Conservation (phyloP, 2,113 vertebrate genomes). For the Smithornis capensis region DNA sequence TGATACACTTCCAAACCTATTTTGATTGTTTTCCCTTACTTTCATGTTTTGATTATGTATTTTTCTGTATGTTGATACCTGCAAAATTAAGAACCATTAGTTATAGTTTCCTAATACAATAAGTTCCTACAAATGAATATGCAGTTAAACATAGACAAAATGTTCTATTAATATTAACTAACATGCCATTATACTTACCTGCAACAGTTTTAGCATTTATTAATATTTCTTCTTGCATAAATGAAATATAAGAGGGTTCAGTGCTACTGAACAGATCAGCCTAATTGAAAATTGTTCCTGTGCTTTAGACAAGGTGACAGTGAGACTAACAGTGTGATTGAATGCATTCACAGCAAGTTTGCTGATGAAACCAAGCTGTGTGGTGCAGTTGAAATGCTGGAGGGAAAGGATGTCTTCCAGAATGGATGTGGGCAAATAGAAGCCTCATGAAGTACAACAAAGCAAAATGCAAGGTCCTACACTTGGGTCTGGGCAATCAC, state of each 20-base stretch:
- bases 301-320: not conserved
- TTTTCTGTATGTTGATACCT: not conserved
- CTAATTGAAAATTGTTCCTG: not conserved
- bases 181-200: not conserved
- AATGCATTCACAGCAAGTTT: not conserved
- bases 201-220: not conserved
- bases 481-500: not conserved
- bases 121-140: not conserved
- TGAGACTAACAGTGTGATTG: not conserved
- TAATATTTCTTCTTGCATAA: not conserved
- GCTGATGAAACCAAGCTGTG: not conserved
- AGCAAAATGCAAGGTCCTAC: no score
- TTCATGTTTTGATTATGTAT: not conserved
- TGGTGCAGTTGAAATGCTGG: accelerated
- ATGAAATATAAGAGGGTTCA: not conserved
- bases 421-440: not conserved
- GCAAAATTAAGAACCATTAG: not conserved
- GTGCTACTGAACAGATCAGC: not conserved
- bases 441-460: not conserved
- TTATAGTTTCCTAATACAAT: not conserved
- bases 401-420: not conserved
- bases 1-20: not conserved
- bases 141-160: not conserved
- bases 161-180: not conserved
- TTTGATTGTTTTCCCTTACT: not conserved